A percentile compares a stretch with the other conserved stretches of the same genome.
These are phyloP conservation scores for Orthosia incerta DNA, from an alignment of 2,888 invertebrate species.

Conservation along the genomic window DNA sequence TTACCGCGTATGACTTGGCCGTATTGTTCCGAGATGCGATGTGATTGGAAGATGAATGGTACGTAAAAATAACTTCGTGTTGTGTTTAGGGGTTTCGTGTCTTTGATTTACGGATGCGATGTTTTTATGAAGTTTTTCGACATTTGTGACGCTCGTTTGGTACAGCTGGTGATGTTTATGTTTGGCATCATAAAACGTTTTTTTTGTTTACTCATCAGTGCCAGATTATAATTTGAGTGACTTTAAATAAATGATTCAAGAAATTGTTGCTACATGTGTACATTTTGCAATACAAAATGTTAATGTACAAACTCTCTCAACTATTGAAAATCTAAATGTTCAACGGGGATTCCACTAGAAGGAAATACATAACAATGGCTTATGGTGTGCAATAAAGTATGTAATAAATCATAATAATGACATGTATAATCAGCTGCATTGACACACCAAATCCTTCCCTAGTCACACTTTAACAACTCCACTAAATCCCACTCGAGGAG, in stretches of 20 bases:
- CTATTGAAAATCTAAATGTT: neutral
- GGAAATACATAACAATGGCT: no score
- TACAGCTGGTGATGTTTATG: conserved; percentile 41
- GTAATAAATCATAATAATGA: no score
- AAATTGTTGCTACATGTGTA: neutral
- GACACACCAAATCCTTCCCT: conserved; percentile 36
- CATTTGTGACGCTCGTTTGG: conserved; percentile 15
- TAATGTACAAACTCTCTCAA: no score
- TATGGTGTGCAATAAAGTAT: no score
- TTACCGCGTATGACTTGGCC: conserved; percentile 68
- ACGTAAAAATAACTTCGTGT: conserved; percentile 33
- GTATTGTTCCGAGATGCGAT: conserved; percentile 51
- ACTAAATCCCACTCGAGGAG: conserved; percentile 75
- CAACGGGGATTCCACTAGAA: neutral
- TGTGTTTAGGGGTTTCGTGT: conserved; percentile 15
- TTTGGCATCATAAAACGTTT: conserved; percentile 35
- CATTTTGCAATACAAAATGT: neutral
- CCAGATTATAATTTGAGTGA: conserved; percentile 28
- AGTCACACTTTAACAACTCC: conserved; percentile 66
- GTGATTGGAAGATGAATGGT: conserved; percentile 35
- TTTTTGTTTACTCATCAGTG: conserved; percentile 41
- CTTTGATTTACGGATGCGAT: conserved; percentile 19
- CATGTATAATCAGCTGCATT: neutral
- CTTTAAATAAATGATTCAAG: conserved; percentile 7
- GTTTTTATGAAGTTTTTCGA: conserved; percentile 38